Evolutionary conservation across 2,113 vertebrate genomes (phyloP).

Genomic region (Scatophagus argus): DNA sequence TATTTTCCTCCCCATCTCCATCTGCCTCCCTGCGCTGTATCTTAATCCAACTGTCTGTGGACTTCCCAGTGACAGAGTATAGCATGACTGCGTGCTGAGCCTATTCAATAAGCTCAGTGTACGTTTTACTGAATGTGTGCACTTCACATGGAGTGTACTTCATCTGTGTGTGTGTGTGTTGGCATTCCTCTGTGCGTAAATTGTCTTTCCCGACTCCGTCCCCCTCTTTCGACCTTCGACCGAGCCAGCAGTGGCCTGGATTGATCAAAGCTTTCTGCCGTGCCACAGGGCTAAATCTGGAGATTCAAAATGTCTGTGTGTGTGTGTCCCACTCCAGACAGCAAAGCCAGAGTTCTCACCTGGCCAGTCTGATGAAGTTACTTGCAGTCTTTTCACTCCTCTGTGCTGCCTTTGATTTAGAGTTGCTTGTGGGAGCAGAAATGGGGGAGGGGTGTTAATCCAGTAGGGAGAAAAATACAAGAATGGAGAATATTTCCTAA

Average conservation of each 20-base stretch:
- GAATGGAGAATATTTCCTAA: not conserved
- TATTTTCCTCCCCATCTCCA: constrained; percentile 30
- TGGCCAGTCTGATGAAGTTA: constrained; percentile 28
- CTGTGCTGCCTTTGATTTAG: constrained; percentile 30
- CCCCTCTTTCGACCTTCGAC: not conserved
- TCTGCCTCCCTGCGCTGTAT: constrained; percentile 53
- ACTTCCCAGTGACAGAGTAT: constrained; percentile 52
- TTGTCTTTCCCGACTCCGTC: constrained; percentile 10
- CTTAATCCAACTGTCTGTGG: constrained; percentile 47
- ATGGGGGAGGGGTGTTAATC: constrained; percentile 7
- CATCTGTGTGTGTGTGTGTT: not conserved
- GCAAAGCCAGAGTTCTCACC: constrained; percentile 36
- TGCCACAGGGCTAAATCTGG: constrained; percentile 35
- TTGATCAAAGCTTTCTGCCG: constrained; percentile 56
- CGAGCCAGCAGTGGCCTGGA: constrained; percentile 14
- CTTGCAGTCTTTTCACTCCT: constrained; percentile 21
- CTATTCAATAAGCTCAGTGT: constrained; percentile 22
- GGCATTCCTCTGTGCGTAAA: too few species aligned
- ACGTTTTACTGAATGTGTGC: constrained; percentile 27
- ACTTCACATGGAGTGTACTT: not conserved
- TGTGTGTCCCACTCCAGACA: constrained; percentile 14
- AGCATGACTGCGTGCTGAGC: not conserved
- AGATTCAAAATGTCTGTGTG: constrained; percentile 7
- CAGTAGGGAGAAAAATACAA: not conserved
- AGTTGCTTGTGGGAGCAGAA: constrained; percentile 4